phyloP scores from a whole-genome alignment of 2,888 invertebrate genomes.

The Diploptera punctata region DNA sequence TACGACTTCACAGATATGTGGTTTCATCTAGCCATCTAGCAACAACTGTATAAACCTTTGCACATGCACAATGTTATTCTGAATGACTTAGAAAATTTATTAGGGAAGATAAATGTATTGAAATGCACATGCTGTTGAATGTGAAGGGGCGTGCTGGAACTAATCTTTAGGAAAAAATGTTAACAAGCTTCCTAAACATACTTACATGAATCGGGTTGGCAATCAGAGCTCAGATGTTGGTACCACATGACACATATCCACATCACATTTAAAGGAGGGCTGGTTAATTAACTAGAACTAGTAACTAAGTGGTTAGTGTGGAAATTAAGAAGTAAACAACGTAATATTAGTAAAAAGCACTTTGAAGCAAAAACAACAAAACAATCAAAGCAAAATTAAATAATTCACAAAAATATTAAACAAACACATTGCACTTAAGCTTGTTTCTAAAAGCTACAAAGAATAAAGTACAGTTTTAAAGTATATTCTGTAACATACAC shows the following conservation, averaged over 20 bases:
- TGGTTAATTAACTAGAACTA: slow-evolving; percentile 42
- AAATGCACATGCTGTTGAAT: no score
- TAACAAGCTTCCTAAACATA: slow-evolving; percentile 19
- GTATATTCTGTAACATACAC: not conserved
- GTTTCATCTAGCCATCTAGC: no score
- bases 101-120: no score
- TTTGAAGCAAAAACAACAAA: slow-evolving; percentile 6
- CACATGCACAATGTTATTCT: no score
- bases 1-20: no score
- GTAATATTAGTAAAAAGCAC: slow-evolving; percentile 26
- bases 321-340: slow-evolving; percentile 28
- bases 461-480: not conserved
- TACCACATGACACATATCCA: slow-evolving; percentile 38
- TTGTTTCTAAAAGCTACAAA: not conserved
- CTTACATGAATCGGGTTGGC: slow-evolving; percentile 34
- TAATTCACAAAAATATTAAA: not conserved
- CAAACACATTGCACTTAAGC: not conserved
- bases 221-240: slow-evolving; percentile 30
- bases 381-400: slow-evolving; percentile 21
- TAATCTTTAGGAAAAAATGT: no score
- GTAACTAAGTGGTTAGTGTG: slow-evolving; percentile 41
- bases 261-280: slow-evolving; percentile 41
- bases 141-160: no score
- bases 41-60: no score
- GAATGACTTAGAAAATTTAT: no score